Conservation (phyloP, 2,888 invertebrate genomes). For the Terebella lapidaria region DNA sequence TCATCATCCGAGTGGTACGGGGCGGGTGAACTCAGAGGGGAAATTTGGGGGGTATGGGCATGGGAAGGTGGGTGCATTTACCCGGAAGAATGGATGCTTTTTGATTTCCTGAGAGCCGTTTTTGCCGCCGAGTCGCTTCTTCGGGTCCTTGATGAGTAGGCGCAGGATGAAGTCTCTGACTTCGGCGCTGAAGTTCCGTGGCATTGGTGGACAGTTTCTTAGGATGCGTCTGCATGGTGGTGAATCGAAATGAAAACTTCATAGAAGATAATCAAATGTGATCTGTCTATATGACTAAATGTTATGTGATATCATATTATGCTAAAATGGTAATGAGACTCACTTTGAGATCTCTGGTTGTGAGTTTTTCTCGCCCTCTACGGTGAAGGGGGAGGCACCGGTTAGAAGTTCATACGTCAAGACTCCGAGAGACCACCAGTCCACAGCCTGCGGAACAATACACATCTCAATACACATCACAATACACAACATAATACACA, state of each 20-base stretch:
- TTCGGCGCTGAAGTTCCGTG: constrained; percentile 70
- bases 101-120: constrained; percentile 85
- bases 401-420: constrained; percentile 92
- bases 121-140: constrained; percentile 72
- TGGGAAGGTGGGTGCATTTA: no score
- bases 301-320: no score
- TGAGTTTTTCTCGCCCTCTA: constrained; percentile 87
- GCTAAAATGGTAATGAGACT: no score
- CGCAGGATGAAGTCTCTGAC: constrained; percentile 74
- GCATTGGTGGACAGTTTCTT: constrained; percentile 83
- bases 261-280: no score
- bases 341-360: constrained; percentile 86
- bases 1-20: no score
- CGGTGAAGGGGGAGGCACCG: constrained; percentile 94
- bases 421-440: constrained; percentile 99
- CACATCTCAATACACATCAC: constrained; percentile 3
- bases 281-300: no score
- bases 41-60: no score
- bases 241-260: neutral
- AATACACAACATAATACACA: neutral
- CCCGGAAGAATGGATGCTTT: constrained; percentile 80
- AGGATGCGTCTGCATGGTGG: constrained; percentile 69
- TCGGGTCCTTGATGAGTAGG: constrained; percentile 84
- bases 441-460: constrained; percentile 71
- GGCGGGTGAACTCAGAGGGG: no score